Evolutionary conservation across 2,888 invertebrate species (phyloP), one percentile per base, ranked within the genome.

Genomic region (Neoitamus cyanurus): DNA sequence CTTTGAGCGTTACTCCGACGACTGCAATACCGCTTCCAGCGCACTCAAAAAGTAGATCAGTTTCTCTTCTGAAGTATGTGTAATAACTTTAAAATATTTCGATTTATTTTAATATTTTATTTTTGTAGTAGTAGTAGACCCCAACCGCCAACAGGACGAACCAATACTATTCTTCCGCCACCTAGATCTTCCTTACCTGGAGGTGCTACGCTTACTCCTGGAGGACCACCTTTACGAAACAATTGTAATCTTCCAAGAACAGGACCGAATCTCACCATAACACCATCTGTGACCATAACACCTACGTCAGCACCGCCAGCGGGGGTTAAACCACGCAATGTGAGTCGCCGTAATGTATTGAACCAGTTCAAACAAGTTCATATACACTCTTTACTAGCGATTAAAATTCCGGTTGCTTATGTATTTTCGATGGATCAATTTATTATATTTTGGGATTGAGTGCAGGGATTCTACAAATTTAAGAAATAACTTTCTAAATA

Each of bases 221-320:
- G 94, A 1, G 90, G 90, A 13, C 88, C 88, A 69, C 87, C 87
- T 68, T 86, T 87, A 83, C 86, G 87, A 58, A 86, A 86, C 82
- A 90, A 88, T 87, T 89, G 89, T 25, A 86, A 90, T 87, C 89
- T 90, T 86, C 89, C 91, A 77, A 89, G 91, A 46, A 90, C 92
- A 28, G 91, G 92, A 88, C 90, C 92, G 88, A 92, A 92, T 89
- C 91, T 92, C 89, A 92, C 92, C 84, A 94, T 94, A 89, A 94
- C 94, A 20, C 95, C 95, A 0, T 95, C 95, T 48, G 95, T 95
- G 87, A 95, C 95, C 86, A 95, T 95, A 89, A 95, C 95, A 5
- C 95, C 95, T 11, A 95, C 95, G 68, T 94, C 95, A 30, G 95
- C 95, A 83, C 95, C 95, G 86, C 92, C 94, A 48, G 90, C 90